Conservation (phyloP, 2,888 invertebrate species). For the Oxytorus armatus region DNA sequence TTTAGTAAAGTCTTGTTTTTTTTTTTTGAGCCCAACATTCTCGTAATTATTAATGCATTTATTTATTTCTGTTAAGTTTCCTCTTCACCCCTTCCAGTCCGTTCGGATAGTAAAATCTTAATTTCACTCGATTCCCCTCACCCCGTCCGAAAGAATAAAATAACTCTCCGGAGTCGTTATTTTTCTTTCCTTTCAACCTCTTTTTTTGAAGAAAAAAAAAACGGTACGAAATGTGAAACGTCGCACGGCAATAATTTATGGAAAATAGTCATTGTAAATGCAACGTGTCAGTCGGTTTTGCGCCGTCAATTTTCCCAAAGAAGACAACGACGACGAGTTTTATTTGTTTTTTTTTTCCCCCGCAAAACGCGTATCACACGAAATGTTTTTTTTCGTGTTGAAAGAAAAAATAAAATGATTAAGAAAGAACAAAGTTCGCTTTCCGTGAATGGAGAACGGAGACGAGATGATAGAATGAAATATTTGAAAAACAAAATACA, state of each 20-base stretch:
- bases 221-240: constrained; percentile 16
- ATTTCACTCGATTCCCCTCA: no score
- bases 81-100: no score
- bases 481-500: constrained; percentile 4
- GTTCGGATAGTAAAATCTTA: no score
- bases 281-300: constrained; percentile 57
- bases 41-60: no score
- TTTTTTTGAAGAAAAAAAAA: no score
- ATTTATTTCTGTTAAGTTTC: not conserved
- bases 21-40: constrained; percentile 8
- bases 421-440: constrained; percentile 10
- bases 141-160: no score
- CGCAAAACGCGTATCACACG: constrained; percentile 37
- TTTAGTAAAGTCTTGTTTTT: constrained; percentile 42
- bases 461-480: constrained; percentile 12
- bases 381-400: constrained; percentile 12
- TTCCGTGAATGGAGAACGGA: no score
- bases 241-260: constrained; percentile 43
- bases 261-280: constrained; percentile 64
- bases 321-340: constrained; percentile 36
- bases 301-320: constrained; percentile 16
- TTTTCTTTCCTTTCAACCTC: no score
- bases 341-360: constrained; percentile 61
- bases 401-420: constrained; percentile 29
- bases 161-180: no score